Conservation (phyloP, 2,113 vertebrate genomes). For the Carassius carassius region DNA sequence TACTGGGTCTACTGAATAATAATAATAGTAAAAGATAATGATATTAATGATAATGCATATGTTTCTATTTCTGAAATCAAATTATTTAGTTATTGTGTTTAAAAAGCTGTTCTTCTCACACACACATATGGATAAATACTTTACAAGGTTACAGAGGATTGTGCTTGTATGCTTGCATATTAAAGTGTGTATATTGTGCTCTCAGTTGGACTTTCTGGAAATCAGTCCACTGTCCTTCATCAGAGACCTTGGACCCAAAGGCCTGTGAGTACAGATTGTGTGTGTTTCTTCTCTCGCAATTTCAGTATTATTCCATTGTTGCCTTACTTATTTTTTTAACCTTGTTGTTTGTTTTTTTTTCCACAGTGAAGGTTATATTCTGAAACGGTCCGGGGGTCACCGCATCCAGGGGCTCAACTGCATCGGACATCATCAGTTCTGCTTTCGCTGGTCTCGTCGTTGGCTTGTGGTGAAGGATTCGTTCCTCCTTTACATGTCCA, state of each 20-base stretch:
- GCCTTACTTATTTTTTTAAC: neutral
- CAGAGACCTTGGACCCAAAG: conserved; percentile 86
- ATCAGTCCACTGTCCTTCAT: conserved; percentile 85
- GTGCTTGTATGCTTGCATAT: neutral
- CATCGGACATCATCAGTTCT: conserved; percentile 83
- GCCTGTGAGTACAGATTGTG: conserved; percentile 78
- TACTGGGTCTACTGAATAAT: neutral
- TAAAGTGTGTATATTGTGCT: conserved; percentile 34
- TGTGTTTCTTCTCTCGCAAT: neutral
- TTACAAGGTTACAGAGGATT: neutral
- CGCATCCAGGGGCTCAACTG: conserved; percentile 85
- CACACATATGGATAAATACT: neutral
- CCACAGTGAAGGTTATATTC: conserved; percentile 85
- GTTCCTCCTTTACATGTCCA: conserved; percentile 82
- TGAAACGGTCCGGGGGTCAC: conserved; percentile 88
- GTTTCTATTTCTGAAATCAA: neutral
- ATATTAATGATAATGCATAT: neutral
- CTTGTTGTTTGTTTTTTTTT: neutral
- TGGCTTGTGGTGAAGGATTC: conserved; percentile 93
- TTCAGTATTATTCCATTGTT: neutral
- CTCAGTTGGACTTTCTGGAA: conserved; percentile 87
- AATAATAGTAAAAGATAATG: neutral
- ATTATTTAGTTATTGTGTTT: neutral
- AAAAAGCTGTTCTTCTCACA: neutral
- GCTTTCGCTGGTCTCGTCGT: conserved; percentile 87